Conservation (phyloP, 2,888 invertebrate genomes). For the Mythimna albipuncta region DNA sequence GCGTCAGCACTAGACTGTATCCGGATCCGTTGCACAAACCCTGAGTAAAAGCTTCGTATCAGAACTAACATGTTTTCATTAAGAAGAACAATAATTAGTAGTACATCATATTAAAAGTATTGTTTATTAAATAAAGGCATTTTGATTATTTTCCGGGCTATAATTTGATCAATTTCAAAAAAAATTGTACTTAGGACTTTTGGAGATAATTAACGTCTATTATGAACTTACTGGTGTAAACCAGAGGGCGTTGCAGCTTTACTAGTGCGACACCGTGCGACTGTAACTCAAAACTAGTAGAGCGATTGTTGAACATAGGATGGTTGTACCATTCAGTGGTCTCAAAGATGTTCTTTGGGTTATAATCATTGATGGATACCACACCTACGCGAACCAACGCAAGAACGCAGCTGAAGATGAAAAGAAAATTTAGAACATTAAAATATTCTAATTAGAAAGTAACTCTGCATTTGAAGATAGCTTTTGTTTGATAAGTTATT, state of each 20-base stretch:
- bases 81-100: no score
- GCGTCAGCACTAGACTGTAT: no score
- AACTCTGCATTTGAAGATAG: not conserved
- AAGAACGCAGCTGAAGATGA: not conserved
- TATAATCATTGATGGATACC: not conserved
- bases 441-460: no score
- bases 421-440: not conserved
- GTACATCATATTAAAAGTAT: no score
- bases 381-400: constrained; percentile 32
- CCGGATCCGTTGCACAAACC: no score
- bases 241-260: constrained; percentile 21
- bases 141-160: no score
- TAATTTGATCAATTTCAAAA: no score
- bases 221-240: constrained; percentile 15
- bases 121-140: no score
- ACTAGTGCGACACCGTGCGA: constrained; percentile 10
- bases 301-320: not conserved
- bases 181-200: no score
- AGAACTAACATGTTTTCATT: no score
- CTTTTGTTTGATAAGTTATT: not conserved
- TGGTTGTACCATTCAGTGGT: constrained; percentile 28
- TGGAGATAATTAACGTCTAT: no score
- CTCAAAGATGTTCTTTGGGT: constrained; percentile 28
- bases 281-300: not conserved
- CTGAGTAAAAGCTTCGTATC: no score